Evolutionary conservation across 1,140 invertebrate species (phyloP).

Genomic region (Kradibia gibbosae): DNA sequence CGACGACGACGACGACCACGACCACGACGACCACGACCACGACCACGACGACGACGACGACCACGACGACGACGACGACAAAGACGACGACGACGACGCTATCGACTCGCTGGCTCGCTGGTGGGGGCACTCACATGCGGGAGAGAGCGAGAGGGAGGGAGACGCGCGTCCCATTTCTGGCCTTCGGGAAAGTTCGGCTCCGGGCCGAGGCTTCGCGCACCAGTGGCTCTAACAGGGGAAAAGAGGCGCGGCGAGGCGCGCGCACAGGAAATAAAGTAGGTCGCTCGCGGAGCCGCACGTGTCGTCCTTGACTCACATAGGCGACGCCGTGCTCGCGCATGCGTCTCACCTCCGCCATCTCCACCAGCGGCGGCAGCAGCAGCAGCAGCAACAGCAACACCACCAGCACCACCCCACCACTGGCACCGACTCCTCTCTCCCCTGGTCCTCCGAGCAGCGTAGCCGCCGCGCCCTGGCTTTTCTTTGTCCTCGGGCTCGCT

Average conservation of each 20-base stretch:
- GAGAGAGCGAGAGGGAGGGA: constrained; percentile 33
- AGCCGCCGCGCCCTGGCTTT: not conserved
- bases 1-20: not conserved
- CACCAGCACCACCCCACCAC: no score
- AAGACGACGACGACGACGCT: not conserved
- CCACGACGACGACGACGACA: not conserved
- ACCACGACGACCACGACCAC: not conserved
- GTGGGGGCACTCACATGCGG: not conserved
- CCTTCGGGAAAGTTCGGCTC: constrained; percentile 65
- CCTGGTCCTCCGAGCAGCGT: no score
- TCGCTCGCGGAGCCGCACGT: constrained; percentile 71
- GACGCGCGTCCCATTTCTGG: constrained; percentile 67
- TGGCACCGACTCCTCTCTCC: no score
- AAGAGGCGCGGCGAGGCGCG: constrained; percentile 36
- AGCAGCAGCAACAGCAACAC: no score
- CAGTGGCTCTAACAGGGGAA: not conserved
- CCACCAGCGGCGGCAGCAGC: not conserved
- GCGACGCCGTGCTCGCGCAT: constrained; percentile 46
- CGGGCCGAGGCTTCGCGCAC: constrained; percentile 55
- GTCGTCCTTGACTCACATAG: constrained; percentile 75
- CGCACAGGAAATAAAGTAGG: constrained; percentile 60
- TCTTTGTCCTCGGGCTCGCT: not conserved
- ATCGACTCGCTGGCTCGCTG: not conserved
- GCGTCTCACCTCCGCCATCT: constrained; percentile 54
- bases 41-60: not conserved